A percentile compares a stretch with the other conserved stretches of the same genome.
Conservation (phyloP, 2,888 invertebrate species). For the Ichneumoninae sp. region DNA sequence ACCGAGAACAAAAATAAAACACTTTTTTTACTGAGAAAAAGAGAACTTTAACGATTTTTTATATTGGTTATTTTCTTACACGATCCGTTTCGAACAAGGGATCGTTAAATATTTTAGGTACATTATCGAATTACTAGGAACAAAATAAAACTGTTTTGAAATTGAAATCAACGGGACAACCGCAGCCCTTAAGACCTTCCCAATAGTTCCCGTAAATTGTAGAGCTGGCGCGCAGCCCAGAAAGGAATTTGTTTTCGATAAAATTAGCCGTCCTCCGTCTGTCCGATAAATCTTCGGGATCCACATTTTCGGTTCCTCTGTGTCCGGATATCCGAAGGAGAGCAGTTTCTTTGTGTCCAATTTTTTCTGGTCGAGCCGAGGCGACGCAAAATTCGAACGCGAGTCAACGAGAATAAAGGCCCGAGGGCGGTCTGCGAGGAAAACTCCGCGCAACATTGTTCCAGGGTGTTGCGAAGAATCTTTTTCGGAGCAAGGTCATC, state of each 20-base stretch:
- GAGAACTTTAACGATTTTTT: too few relatives aligned
- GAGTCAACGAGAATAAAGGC: slow-evolving; percentile 26
- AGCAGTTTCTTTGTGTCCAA: slow-evolving; percentile 51
- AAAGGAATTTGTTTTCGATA: slow-evolving; percentile 22
- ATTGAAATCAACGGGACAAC: background rate
- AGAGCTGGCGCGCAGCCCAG: background rate
- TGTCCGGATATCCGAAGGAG: slow-evolving; percentile 39
- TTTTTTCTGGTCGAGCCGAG: slow-evolving; percentile 61
- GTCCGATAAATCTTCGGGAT: slow-evolving; percentile 55
- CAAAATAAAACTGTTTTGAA: too few relatives aligned
- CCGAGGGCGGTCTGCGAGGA: slow-evolving; percentile 25
- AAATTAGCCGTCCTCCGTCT: slow-evolving; percentile 14
- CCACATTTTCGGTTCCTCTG: slow-evolving; percentile 36
- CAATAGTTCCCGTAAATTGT: background rate
- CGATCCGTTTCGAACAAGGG: too few relatives aligned
- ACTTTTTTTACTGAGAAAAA: background rate
- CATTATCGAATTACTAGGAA: too few relatives aligned
- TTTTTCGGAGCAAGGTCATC: slow-evolving; percentile 81
- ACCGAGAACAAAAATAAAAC: background rate
- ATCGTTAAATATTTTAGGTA: too few relatives aligned
- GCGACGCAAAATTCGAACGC: slow-evolving; percentile 51
- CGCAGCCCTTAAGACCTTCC: background rate
- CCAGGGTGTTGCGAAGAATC: slow-evolving; percentile 75
- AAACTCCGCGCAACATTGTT: slow-evolving; percentile 35
- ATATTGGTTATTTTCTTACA: too few relatives aligned